phyloP scores from a whole-genome alignment of 2,888 invertebrate species.

The Lepetodrilus schrolli region DNA sequence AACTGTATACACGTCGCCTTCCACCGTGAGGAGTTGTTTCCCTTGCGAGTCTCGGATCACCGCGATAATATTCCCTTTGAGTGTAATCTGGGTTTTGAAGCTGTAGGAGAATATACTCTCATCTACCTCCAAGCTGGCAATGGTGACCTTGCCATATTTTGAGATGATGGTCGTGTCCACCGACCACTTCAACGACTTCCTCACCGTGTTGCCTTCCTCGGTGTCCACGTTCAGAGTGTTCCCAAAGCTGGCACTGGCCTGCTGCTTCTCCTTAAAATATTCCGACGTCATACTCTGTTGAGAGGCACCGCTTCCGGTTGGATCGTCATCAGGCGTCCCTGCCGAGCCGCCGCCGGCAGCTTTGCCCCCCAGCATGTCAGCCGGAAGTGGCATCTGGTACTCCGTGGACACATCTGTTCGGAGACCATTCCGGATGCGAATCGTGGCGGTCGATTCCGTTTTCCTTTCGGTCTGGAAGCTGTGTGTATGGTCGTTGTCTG shows the following conservation, averaged over 20 bases:
- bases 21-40: background rate
- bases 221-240: slow-evolving; percentile 1
- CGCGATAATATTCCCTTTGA: background rate
- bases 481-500: background rate
- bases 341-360: too few relatives aligned
- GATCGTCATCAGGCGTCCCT: background rate
- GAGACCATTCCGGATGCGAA: background rate
- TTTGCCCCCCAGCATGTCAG: background rate
- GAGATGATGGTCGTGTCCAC: background rate
- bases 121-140: background rate
- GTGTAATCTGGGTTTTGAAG: background rate
- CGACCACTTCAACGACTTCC: background rate
- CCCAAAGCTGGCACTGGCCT: slow-evolving; percentile 7
- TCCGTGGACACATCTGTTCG: background rate
- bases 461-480: background rate
- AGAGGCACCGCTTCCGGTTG: too few relatives aligned
- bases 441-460: background rate
- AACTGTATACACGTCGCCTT: background rate
- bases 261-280: background rate
- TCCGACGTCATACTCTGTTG: too few relatives aligned
- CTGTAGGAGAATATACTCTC: background rate
- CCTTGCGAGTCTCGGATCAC: background rate
- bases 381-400: background rate
- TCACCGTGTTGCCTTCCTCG: background rate
- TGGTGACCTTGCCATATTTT: background rate